phyloP scores from a whole-genome alignment of 2,797 vertebrate genomes.

The Vireo griseus region DNA sequence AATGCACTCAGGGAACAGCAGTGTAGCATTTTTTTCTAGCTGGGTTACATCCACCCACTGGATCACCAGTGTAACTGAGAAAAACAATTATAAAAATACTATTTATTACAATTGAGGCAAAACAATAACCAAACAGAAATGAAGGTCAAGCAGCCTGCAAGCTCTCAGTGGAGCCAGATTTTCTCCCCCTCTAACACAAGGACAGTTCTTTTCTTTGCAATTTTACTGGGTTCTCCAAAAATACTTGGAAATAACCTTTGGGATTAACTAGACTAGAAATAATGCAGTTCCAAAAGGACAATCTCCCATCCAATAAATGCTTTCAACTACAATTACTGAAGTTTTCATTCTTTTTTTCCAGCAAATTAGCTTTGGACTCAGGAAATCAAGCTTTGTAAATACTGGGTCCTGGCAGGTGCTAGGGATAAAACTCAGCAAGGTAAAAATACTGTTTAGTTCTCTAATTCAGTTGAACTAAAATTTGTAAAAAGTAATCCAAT shows the following conservation, averaged over 20 bases:
- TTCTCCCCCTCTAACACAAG: neutral
- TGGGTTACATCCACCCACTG: conserved; percentile 94
- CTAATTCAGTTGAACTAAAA: neutral
- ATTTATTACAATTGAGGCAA: neutral
- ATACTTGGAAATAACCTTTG: neutral
- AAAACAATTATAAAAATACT: neutral
- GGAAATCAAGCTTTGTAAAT: neutral
- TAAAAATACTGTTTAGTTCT: neutral
- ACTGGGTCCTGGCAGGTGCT: neutral
- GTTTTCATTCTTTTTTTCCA: neutral
- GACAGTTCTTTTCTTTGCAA: neutral
- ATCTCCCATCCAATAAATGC: neutral
- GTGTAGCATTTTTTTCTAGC: conserved; percentile 91
- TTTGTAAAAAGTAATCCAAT: neutral
- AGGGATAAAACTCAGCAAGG: neutral
- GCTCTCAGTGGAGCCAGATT: neutral
- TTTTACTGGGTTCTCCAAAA: neutral
- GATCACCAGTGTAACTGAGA: conserved; percentile 87
- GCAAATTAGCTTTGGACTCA: neutral
- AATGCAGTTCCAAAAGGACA: neutral
- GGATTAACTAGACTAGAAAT: conserved; percentile 8
- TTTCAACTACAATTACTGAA: neutral
- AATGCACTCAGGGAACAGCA: conserved; percentile 93
- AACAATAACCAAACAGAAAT: neutral
- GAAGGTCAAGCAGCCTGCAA: neutral